Conservation (phyloP, 2,797 vertebrate genomes). For the Astyanax mexicanus region DNA sequence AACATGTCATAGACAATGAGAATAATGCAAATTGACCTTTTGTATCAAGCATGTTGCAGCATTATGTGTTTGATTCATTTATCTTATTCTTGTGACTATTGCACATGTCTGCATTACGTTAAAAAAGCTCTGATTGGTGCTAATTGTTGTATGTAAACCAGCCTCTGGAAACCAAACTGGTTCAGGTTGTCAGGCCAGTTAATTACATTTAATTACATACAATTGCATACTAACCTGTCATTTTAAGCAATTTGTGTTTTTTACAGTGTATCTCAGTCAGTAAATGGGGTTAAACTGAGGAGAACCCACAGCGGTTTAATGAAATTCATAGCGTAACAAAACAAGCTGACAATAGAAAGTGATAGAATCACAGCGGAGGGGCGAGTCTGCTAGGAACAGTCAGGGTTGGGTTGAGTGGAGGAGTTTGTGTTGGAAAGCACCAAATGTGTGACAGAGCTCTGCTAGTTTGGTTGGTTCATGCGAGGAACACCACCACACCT, state of each 20-base stretch:
- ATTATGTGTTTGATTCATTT: too few species aligned
- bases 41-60: too few species aligned
- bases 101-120: too few species aligned
- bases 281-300: not conserved
- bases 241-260: not conserved
- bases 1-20: too few species aligned
- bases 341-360: slow-evolving; percentile 7
- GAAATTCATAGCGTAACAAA: not conserved
- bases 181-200: not conserved
- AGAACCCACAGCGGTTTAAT: not conserved
- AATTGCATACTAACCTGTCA: too few species aligned
- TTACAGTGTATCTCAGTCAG: not conserved
- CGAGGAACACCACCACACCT: not conserved
- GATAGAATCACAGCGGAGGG: not conserved
- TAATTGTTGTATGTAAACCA: too few species aligned
- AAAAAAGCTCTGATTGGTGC: too few species aligned
- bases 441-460: not conserved
- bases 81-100: too few species aligned
- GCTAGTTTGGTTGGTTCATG: slow-evolving; percentile 5
- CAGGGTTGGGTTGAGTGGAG: slow-evolving; percentile 6
- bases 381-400: not conserved
- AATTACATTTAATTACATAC: not conserved
- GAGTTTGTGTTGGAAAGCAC: slow-evolving; percentile 2
- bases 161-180: too few species aligned
- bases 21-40: too few species aligned